These are phyloP conservation scores for Daphoenositta chrysoptera DNA, from an alignment of 2,113 vertebrate genomes.

Conservation along the genomic window DNA sequence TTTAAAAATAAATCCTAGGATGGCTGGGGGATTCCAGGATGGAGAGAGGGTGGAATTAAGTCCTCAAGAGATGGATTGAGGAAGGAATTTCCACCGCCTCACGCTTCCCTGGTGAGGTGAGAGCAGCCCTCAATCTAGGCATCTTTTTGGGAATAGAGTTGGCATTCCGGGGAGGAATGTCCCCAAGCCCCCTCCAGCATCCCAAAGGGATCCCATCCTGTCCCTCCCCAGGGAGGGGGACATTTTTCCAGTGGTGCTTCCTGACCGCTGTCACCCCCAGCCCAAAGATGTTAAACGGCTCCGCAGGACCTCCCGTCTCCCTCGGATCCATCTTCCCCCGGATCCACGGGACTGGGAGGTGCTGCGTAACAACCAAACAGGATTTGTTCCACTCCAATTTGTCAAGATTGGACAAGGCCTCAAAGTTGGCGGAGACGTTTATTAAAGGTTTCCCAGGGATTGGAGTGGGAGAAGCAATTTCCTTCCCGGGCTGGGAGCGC, in stretches of 20 bases:
- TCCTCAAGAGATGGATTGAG: not conserved
- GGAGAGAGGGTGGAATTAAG: not conserved
- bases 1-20: not conserved
- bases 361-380: slow-evolving; percentile 50
- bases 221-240: not conserved
- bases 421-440: not conserved
- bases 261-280: not conserved
- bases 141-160: not conserved
- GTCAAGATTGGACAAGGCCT: slow-evolving; percentile 53
- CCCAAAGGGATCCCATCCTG: not conserved
- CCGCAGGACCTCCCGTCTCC: not conserved
- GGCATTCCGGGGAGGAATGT: not conserved
- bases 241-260: rapidly evolving
- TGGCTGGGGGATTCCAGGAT: rapidly evolving
- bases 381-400: slow-evolving; percentile 67
- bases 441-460: slow-evolving; percentile 46
- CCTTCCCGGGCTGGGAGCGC: not conserved
- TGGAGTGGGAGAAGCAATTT: slow-evolving; percentile 26
- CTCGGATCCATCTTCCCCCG: not conserved
- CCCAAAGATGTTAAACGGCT: not conserved
- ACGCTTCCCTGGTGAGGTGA: not conserved
- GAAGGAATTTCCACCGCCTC: not conserved
- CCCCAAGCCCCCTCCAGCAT: not conserved
- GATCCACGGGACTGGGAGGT: too few relatives aligned
- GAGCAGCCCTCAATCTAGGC: not conserved